A percentile compares a stretch with the other conserved stretches of the same genome.
phyloP scores from a whole-genome alignment of 2,888 invertebrate species.

The Pardosa pseudoannulata region DNA sequence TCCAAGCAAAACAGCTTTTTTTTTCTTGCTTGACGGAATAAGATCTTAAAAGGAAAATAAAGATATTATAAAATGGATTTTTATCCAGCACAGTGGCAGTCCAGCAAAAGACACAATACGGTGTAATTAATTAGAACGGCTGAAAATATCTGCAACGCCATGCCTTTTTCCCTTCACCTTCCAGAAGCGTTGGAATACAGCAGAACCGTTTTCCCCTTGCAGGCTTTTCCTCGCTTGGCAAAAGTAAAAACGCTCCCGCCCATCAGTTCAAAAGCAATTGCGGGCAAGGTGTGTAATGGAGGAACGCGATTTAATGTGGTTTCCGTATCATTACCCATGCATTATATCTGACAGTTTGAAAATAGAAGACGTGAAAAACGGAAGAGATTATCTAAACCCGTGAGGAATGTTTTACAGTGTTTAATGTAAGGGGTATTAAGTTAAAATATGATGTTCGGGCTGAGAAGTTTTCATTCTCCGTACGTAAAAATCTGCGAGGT shows the following conservation, averaged over 20 bases:
- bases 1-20: too few species aligned
- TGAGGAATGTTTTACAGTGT: background rate
- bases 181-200: too few species aligned
- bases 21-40: too few species aligned
- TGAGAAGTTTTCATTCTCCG: background rate
- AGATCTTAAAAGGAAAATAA: too few species aligned
- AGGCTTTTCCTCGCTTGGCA: too few species aligned
- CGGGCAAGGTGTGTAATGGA: background rate
- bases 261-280: background rate
- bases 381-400: background rate
- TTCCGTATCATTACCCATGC: conserved; percentile 6
- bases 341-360: background rate
- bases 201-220: too few species aligned
- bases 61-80: too few species aligned
- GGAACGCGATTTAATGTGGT: background rate
- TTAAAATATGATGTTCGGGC: background rate
- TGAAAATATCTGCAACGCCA: too few species aligned
- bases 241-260: background rate
- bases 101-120: too few species aligned
- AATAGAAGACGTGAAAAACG: background rate
- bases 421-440: background rate
- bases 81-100: too few species aligned
- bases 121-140: too few species aligned
- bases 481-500: background rate
- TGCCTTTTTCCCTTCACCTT: too few species aligned